Evolutionary conservation across 2,888 invertebrate species (phyloP), one percentile per base, ranked within the genome.

Genomic region (Eudemis profundana): DNA sequence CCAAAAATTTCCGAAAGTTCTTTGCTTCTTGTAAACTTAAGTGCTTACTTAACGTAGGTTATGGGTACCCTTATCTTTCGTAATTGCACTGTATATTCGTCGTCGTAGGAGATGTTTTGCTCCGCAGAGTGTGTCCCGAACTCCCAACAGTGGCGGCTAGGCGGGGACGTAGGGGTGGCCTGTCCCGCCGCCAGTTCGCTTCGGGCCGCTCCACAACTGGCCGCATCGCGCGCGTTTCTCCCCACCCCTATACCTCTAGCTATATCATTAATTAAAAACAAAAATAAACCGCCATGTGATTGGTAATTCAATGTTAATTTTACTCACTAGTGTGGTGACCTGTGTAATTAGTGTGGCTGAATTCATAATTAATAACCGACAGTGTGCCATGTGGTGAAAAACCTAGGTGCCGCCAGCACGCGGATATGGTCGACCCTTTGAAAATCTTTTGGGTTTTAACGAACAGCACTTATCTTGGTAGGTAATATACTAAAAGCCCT

Each of bases 391-490:
- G 91, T 89, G 87, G 86, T 92, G 87, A 90, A 81, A 78, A 78
- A 81, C 82, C 83, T 29, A 77, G 83, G 81, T 84, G 84, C 84
- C 78, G 68, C 70, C 75, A 78, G 78, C 82, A 77, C 79, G 78
- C 78, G 91, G 93, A 94, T 93, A 96, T 96, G 96, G 95, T 96
- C 88, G 96, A 96, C 93, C 96, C 96, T 84, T 93, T 96, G 85
- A 96, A 96, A 93, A 94, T 96, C 87, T 95, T 96, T 89, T 96
- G 96, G 96, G 95, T 96, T 92, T 93, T 96, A 83, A 96, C 96
- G 92, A 96, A 96, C 93, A 96, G 96, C 93, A 96, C 96, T 81
- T 96, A 96, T 84, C 88, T 96, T 86, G 96, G 96, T 96, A 56
- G 42, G 56, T 44, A 8, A 29, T 19, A 17, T 1, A 21, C n/a